A percentile compares a stretch with the other conserved stretches of the same genome.
Conservation (phyloP, 1,140 invertebrate genomes). For the Araneus ventricosus region DNA sequence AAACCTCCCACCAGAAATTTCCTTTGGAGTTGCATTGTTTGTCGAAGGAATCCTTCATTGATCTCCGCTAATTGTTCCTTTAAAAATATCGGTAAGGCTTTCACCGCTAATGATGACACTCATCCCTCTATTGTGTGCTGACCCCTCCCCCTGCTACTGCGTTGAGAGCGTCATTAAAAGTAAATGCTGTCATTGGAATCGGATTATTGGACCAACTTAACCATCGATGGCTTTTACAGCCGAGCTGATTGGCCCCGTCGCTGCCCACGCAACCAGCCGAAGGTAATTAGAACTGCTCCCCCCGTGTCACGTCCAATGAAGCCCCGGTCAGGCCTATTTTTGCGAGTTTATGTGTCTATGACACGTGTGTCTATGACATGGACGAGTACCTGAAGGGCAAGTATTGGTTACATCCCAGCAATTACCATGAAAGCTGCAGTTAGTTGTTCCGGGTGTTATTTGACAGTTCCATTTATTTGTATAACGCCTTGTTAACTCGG, state of each 20-base stretch:
- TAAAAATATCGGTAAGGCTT: not conserved
- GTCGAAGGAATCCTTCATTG: not conserved
- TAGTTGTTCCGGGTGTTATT: too few species aligned
- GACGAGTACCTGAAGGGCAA: too few species aligned
- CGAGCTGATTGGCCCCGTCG: not conserved
- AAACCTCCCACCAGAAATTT: too few species aligned
- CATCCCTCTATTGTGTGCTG: not conserved
- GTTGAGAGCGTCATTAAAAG: not conserved
- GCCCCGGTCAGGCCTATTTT: not conserved
- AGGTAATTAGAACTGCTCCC: not conserved
- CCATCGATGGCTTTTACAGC: not conserved
- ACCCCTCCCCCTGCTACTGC: too few species aligned
- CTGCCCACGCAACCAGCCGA: not conserved
- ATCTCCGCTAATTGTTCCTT: not conserved
- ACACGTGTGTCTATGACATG: too few species aligned
- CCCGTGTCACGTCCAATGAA: not conserved
- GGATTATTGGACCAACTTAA: slow-evolving; percentile 3
- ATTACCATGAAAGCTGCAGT: too few species aligned
- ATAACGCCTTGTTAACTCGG: too few species aligned
- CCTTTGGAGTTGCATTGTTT: too few species aligned
- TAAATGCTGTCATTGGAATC: not conserved
- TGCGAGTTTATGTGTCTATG: too few species aligned
- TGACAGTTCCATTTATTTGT: too few species aligned
- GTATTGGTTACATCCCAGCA: too few species aligned
- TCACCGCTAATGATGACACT: not conserved